phyloP scores from a whole-genome alignment of 2,113 vertebrate genomes.

The Laticauda laticaudata region DNA sequence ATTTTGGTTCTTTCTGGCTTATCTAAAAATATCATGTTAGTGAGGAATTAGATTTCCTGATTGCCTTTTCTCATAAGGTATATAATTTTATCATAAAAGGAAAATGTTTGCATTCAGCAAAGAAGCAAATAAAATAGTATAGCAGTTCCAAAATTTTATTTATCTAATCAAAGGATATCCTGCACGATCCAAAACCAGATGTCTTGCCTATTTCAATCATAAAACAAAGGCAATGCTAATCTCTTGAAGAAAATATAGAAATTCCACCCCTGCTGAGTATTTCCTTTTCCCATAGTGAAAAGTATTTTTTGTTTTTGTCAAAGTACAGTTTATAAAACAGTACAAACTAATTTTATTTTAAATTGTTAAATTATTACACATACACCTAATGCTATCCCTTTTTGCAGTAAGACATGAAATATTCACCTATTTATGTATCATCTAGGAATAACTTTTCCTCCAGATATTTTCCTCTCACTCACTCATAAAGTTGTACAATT shows the following conservation, averaged over 20 bases:
- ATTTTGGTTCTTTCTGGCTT: not conserved
- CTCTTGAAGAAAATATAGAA: not conserved
- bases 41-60: not conserved
- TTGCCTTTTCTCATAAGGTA: not conserved
- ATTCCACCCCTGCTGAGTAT: not conserved
- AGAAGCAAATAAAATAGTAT: not conserved
- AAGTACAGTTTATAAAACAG: not conserved
- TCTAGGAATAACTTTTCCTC: not conserved
- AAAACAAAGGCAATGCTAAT: constrained; percentile 13
- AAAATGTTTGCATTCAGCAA: not conserved
- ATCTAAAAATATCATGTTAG: not conserved
- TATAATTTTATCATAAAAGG: not conserved
- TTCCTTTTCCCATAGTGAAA: not conserved
- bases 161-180: constrained; percentile 49
- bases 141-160: not conserved
- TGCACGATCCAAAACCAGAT: not conserved
- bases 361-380: not conserved
- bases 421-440: not conserved
- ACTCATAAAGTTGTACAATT: too few species aligned
- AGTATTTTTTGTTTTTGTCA: not conserved
- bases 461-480: too few species aligned
- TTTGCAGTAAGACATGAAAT: not conserved
- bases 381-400: not conserved
- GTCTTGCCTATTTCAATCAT: not conserved
- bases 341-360: not conserved